Conservation (phyloP, 2,797 vertebrate species). For the Amniataba percoides region DNA sequence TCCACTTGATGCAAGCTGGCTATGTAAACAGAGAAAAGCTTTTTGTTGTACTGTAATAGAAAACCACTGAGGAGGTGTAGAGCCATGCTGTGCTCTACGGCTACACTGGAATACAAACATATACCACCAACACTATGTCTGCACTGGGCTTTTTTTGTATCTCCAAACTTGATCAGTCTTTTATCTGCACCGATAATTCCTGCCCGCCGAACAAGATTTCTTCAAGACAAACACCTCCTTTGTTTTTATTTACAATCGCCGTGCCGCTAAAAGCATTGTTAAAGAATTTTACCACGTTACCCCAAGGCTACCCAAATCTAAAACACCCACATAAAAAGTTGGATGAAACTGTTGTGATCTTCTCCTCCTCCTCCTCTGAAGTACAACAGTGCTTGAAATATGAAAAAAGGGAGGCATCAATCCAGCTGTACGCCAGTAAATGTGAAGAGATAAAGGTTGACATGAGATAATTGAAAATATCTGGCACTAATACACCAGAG, state of each 20-base stretch:
- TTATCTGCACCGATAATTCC: slow-evolving; percentile 68
- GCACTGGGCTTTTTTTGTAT: slow-evolving; percentile 45
- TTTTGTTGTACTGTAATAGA: slow-evolving; percentile 81
- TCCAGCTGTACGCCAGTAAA: slow-evolving; percentile 67
- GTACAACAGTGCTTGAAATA: slow-evolving; percentile 73
- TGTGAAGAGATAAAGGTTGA: slow-evolving; percentile 82
- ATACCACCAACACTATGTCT: slow-evolving; percentile 49
- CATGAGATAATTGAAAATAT: slow-evolving; percentile 84
- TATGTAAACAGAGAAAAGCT: slow-evolving; percentile 81
- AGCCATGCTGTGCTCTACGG: slow-evolving; percentile 66
- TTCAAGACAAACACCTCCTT: slow-evolving; percentile 76
- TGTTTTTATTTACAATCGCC: slow-evolving; percentile 79
- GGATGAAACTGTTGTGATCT: slow-evolving; percentile 84
- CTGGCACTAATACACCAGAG: slow-evolving; percentile 76
- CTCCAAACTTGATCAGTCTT: slow-evolving; percentile 63
- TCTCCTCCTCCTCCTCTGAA: slow-evolving; percentile 73
- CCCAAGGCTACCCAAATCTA: slow-evolving; percentile 80
- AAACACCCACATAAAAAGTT: slow-evolving; percentile 86
- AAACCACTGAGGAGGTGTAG: slow-evolving; percentile 73
- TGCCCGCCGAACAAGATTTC: slow-evolving; percentile 57
- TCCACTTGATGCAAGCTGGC: slow-evolving; percentile 80
- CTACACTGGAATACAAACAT: slow-evolving; percentile 68
- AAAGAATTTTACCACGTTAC: slow-evolving; percentile 82
- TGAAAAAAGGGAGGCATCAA: slow-evolving; percentile 76
- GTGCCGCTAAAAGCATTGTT: slow-evolving; percentile 83